These are phyloP conservation scores for Channa argus DNA, from an alignment of 2,113 vertebrate species.

Conservation along the genomic window DNA sequence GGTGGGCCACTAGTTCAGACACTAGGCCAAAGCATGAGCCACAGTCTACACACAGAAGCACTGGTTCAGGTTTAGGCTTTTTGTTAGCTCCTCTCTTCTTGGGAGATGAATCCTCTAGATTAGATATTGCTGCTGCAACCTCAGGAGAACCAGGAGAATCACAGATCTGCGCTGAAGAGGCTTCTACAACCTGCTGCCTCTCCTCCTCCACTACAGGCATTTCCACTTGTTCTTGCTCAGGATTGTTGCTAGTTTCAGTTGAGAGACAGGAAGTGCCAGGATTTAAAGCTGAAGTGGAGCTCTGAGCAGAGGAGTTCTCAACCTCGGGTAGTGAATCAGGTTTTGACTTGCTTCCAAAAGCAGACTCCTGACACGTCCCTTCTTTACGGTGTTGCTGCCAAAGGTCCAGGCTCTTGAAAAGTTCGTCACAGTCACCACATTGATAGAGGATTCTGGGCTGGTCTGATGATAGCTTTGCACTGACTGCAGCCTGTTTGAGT, in stretches of 20 bases:
- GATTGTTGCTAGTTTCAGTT: not conserved
- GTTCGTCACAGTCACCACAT: conserved; percentile 89
- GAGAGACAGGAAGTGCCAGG: conserved; percentile 17
- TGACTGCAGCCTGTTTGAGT: conserved; percentile 3
- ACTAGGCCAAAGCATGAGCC: conserved; percentile 89
- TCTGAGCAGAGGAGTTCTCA: conserved; percentile 27
- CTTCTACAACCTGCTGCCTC: conserved; percentile 31
- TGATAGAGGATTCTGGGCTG: conserved; percentile 86
- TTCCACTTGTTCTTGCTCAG: conserved; percentile 26
- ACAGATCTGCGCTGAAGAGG: conserved; percentile 23
- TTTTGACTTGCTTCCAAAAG: conserved; percentile 17
- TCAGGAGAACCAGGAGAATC: conserved; percentile 39
- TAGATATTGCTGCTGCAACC: conserved; percentile 10
- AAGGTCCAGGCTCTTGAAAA: conserved; percentile 86
- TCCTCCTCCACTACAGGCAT: not conserved
- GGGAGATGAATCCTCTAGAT: conserved; percentile 66
- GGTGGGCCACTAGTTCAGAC: conserved; percentile 88
- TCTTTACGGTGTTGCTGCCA: conserved; percentile 90
- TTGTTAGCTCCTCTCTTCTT: conserved; percentile 73
- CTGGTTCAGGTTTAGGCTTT: conserved; percentile 79
- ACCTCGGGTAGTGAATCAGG: conserved; percentile 48
- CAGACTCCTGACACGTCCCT: conserved; percentile 64
- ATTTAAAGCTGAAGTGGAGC: conserved; percentile 8
- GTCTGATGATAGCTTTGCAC: conserved; percentile 61
- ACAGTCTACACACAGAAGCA: conserved; percentile 91